Conservation (phyloP, 1,140 invertebrate species). For the Drosophila grimshawi region DNA sequence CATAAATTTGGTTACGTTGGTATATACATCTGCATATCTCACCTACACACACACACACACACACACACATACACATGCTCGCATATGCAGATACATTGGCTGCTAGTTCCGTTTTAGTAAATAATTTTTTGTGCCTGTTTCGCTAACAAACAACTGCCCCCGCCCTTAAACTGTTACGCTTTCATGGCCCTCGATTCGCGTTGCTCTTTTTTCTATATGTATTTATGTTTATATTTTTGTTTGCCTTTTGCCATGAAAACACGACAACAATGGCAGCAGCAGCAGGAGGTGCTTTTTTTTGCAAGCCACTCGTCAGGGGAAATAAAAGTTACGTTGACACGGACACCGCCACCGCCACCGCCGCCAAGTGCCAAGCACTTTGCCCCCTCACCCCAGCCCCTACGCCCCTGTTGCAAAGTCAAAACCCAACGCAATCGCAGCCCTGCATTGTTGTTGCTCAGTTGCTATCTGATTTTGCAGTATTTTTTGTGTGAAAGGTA, state of each 20-base stretch:
- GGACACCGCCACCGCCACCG: slow-evolving; percentile 41
- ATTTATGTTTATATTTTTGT: background rate
- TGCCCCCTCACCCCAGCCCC: slow-evolving; percentile 5
- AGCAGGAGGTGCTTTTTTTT: slow-evolving; percentile 32
- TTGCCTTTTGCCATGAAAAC: slow-evolving; percentile 69
- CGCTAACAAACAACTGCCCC: slow-evolving; percentile 27
- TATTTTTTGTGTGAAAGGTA: slow-evolving; percentile 33
- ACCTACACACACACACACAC: slow-evolving; percentile 23
- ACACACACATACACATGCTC: slow-evolving; percentile 11
- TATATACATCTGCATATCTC: slow-evolving; percentile 60
- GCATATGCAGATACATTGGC: slow-evolving; percentile 39
- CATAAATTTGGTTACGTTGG: slow-evolving; percentile 75
- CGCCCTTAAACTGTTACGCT: slow-evolving; percentile 71
- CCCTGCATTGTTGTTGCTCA: slow-evolving; percentile 23
- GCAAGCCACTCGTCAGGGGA: slow-evolving; percentile 62
- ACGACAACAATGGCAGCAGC: slow-evolving; percentile 62
- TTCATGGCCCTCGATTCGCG: slow-evolving; percentile 52
- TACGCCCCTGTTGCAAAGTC: slow-evolving; percentile 24
- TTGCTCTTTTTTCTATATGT: slow-evolving; percentile 20
- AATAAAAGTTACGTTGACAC: slow-evolving; percentile 81
- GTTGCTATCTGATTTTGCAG: slow-evolving; percentile 28
- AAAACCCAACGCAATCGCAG: slow-evolving; percentile 55
- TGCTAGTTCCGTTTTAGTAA: slow-evolving; percentile 76
- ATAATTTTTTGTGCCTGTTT: slow-evolving; percentile 43
- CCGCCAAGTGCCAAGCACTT: slow-evolving; percentile 73